Evolutionary conservation across 2,113 vertebrate species (phyloP), one percentile per base, ranked within the genome.

Genomic region (Ciconia maguari): DNA sequence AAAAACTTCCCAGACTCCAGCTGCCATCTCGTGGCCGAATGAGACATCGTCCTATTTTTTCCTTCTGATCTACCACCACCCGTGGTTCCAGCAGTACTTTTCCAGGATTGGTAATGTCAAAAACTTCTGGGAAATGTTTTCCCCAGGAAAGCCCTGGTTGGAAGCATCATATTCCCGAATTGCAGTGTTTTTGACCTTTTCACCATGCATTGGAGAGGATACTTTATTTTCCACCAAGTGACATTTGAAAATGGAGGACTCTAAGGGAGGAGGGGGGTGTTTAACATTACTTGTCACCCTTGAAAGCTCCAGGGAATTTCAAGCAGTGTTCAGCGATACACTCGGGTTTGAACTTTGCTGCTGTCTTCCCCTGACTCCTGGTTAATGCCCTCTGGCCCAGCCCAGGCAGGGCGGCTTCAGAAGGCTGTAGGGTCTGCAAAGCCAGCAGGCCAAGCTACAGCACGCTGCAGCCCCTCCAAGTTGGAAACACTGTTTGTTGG

Each of bases 1-100:
- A 30, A 91, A 70, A 13, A 93, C 89, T 97, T 83, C 71, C 41
- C 89, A 71, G 96, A 7, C 91, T 97, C 91, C 89, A 87, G 89
- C 83, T 97, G 97, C 97, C 97, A 97, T 87, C 97, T 97, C 38
- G 95, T 97, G 97, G 97, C 38, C 29, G 0, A 6, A 19, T 6
- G 42, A 87, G 42, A 74, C 51, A 91, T 58, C 25, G 13, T 60
- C 69, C 27, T 42, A 3, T 9, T 62, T 34, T 41, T 13, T 11
- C 20, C 7, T 36, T 29, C 76, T 16, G 10, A 5, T 61, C 38
- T 16, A 9, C 55, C 32, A 22, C n/a, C 8, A 0, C 29, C 74
- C 30, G 0, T 14, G 61, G 57, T 19, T 70, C 61, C 10, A 87
- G 44, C 25, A 18, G 34, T 46, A 46, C 36, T 94, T 97, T 89